Conservation (phyloP, 2,888 invertebrate genomes). For the Dolichomitus sp. region DNA sequence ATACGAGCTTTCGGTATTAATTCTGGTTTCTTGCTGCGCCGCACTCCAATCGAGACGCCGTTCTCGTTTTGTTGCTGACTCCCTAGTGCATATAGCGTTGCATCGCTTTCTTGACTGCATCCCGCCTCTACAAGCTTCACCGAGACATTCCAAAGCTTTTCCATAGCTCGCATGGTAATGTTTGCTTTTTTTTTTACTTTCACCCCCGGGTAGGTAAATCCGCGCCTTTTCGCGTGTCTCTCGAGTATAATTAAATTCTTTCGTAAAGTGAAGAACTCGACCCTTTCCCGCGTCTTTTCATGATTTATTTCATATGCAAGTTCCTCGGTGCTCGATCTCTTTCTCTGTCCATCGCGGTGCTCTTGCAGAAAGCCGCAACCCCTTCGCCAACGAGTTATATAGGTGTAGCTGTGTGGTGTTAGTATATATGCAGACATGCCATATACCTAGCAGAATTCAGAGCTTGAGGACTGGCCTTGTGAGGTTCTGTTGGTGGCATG, state of each 20-base stretch:
- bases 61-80: slow-evolving; percentile 24
- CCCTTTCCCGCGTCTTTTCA: slow-evolving; percentile 65
- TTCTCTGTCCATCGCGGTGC: slow-evolving; percentile 23
- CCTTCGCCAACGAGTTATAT: slow-evolving; percentile 38
- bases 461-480: slow-evolving; percentile 45
- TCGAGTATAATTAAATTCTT: slow-evolving; percentile 67
- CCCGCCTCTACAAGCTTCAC: slow-evolving; percentile 1
- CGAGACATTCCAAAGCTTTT: slow-evolving; percentile 41
- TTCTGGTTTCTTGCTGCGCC: slow-evolving; percentile 41
- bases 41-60: slow-evolving; percentile 57
- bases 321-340: slow-evolving; percentile 36
- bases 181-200: slow-evolving; percentile 34
- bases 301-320: slow-evolving; percentile 65
- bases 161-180: slow-evolving; percentile 32
- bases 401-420: background rate
- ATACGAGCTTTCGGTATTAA: slow-evolving; percentile 38
- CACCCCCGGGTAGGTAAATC: slow-evolving; percentile 60
- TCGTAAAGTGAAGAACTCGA: slow-evolving; percentile 62
- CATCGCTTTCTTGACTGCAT: slow-evolving; percentile 17
- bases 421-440: slow-evolving; percentile 16
- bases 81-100: slow-evolving; percentile 24
- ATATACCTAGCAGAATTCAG: slow-evolving; percentile 51
- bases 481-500: slow-evolving; percentile 55
- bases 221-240: slow-evolving; percentile 61
- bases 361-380: slow-evolving; percentile 51